These are phyloP conservation scores for Novumbra hubbsi DNA, from an alignment of 2,797 vertebrate species.

Conservation along the genomic window DNA sequence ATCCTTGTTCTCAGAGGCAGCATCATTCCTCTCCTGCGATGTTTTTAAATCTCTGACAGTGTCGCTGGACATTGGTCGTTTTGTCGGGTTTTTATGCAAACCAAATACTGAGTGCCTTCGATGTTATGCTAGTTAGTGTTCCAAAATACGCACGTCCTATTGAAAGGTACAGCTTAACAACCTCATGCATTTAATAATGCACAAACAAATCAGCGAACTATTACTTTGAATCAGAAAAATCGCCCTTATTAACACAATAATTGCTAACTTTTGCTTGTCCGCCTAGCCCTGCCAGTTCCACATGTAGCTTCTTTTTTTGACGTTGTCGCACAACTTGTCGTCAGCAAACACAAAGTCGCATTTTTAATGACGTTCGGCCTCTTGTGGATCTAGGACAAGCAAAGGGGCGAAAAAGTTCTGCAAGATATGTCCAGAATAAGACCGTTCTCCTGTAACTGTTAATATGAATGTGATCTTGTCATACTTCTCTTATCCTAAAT, in stretches of 20 bases:
- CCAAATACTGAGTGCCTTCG: neutral
- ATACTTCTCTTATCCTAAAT: too few species aligned
- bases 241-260: neutral
- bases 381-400: too few species aligned
- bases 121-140: neutral
- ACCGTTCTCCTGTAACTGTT: too few species aligned
- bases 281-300: neutral
- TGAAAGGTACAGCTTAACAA: neutral
- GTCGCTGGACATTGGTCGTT: slow-evolving; percentile 39
- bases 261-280: neutral
- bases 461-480: too few species aligned
- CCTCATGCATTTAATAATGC: neutral
- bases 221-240: neutral
- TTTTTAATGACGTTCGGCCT: too few species aligned
- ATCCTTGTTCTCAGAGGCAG: slow-evolving; percentile 1
- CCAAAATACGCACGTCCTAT: neutral
- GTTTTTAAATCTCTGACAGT: neutral
- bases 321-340: neutral
- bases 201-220: neutral
- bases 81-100: neutral
- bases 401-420: too few species aligned
- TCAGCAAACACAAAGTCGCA: neutral
- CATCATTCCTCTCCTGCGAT: slow-evolving; percentile 4
- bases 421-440: too few species aligned
- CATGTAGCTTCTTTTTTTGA: neutral